Base-by-base conservation (phyloP, 2,888 invertebrate genomes). In the Auanema freiburgensis region DNA sequence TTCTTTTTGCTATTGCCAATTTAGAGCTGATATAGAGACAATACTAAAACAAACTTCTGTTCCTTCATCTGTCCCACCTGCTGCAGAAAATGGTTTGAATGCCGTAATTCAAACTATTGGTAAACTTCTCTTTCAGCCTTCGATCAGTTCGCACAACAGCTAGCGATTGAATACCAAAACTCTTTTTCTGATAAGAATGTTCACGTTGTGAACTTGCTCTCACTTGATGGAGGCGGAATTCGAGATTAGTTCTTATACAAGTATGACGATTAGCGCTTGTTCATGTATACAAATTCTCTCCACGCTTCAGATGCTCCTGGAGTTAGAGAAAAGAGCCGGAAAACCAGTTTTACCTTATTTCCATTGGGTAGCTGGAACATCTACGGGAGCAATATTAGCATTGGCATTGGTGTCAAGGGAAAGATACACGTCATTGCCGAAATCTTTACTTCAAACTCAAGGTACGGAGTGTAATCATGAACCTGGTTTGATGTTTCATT, bases 371-470 rank as follows among this genome's bases (percentile, higher is more conserved):
- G 92, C 93, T 0, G 97, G 91, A 0, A 91, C 90, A 0, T 88
- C 88, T 64, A 92, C 92, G 0, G 97, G 97, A 0, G 95, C 93
- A 0, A 93, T 97, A 63, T 84, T 96, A 42, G 92, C 93, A 0
- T 85, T 96, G 21, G 93, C 90, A 0, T 85, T 96, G n/a, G 18
- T 90, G 92, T 0, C 88, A 89, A 83, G 85, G 85, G 52, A 82
- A 83, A 54, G 70, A 83, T 1, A 64, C 85, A 24, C 88, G 89
- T 14, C 92, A 95, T 78, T 91, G 92, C 77, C 90, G 92, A 83
- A 90, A 91, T 58, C 85, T 97, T n/a, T 98, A 97, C 85, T 91
- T 98, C 79, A 89, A 91, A 55, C 88, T 98, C 87, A 97, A 97
- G 84, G 93, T 70, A 50, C 54, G 53, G 24, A 3, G 6, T 46